These are phyloP conservation scores for Macrotrachela quadricornifera DNA, from an alignment of 1,140 invertebrate genomes.

Conservation along the genomic window DNA sequence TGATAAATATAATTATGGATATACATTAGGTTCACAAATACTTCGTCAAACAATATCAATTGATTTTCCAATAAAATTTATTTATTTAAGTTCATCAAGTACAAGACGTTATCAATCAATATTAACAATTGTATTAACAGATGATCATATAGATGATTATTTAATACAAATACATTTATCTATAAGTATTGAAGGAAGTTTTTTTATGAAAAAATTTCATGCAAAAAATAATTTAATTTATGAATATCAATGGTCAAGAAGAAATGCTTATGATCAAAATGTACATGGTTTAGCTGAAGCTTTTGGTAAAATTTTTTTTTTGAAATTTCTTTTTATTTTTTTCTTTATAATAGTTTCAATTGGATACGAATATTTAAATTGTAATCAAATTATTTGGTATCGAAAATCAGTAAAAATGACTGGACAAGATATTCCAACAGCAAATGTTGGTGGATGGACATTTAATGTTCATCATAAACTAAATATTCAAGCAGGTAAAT, in stretches of 20 bases:
- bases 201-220: slow-evolving; percentile 73
- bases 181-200: slow-evolving; percentile 67
- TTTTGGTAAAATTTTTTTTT: slow-evolving; percentile 8
- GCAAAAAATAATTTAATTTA: slow-evolving; percentile 79
- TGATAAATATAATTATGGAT: too few species aligned
- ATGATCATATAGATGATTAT: slow-evolving; percentile 47
- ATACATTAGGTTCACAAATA: too few species aligned
- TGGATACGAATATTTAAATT: slow-evolving; percentile 78
- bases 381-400: slow-evolving; percentile 79
- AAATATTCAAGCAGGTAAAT: slow-evolving; percentile 45
- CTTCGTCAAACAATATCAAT: too few species aligned
- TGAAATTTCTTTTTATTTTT: too few species aligned
- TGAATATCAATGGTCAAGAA: slow-evolving; percentile 84
- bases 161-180: slow-evolving; percentile 63
- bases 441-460: slow-evolving; percentile 88
- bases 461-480: slow-evolving; percentile 87
- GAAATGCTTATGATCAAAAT: slow-evolving; percentile 89
- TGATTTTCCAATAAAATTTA: too few species aligned
- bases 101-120: slow-evolving; percentile 69
- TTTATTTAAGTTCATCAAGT: too few species aligned
- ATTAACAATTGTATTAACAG: slow-evolving; percentile 68
- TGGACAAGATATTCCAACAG: slow-evolving; percentile 84
- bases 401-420: slow-evolving; percentile 76
- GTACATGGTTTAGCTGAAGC: slow-evolving; percentile 40
- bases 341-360: slow-evolving; percentile 38